Conservation (phyloP, 2,113 vertebrate species). For the Silurus asotus region DNA sequence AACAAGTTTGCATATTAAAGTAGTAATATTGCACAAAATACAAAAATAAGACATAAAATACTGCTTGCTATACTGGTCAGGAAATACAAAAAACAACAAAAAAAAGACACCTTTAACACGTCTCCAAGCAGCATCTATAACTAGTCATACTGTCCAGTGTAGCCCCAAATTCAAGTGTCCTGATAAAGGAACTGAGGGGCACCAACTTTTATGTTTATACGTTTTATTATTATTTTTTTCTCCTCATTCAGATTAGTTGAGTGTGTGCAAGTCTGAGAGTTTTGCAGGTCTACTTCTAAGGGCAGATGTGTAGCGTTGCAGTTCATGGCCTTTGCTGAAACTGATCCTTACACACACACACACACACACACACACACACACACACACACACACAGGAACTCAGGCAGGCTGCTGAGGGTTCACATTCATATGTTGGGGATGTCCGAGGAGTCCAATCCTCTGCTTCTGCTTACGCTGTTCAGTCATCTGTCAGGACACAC, state of each 20-base stretch:
- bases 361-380: constrained; percentile 17
- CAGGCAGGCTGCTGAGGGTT: constrained; percentile 94
- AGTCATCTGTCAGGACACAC: constrained; percentile 86
- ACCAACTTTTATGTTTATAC: not conserved
- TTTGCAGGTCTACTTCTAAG: not conserved
- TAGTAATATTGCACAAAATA: constrained; percentile 91
- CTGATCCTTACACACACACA: not conserved
- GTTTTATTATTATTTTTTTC: not conserved
- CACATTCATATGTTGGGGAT: constrained; percentile 90
- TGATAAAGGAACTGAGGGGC: constrained; percentile 38
- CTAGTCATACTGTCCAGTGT: constrained; percentile 71
- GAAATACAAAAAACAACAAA: constrained; percentile 74
- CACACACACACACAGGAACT: constrained; percentile 16
- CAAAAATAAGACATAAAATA: constrained; percentile 86
- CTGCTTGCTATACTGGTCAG: constrained; percentile 76
- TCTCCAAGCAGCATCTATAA: constrained; percentile 44
- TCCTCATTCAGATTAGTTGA: not conserved
- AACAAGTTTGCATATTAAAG: constrained; percentile 82
- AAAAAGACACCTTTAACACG: constrained; percentile 25
- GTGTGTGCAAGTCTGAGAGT: not conserved
- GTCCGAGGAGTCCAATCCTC: constrained; percentile 90
- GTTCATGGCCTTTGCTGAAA: not conserved
- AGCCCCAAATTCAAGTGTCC: constrained; percentile 76
- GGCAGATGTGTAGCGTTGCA: not conserved
- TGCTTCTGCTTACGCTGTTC: constrained; percentile 99